Percentiles rank a stretch among this genome's conserved stretches.
Evolutionary conservation across 2,888 invertebrate genomes (phyloP).

Genomic region (Microctonus brassicae): DNA sequence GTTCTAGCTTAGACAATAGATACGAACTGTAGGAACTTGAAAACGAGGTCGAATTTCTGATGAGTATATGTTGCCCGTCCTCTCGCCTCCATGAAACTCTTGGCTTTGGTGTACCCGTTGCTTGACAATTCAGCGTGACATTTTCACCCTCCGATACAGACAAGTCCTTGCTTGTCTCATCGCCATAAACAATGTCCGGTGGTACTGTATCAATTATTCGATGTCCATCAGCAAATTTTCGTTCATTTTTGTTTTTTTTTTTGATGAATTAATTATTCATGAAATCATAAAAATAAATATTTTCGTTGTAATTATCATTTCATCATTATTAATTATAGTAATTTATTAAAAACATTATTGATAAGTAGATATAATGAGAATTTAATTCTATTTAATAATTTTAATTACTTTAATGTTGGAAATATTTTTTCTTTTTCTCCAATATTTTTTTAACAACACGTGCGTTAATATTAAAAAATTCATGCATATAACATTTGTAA

Average conservation of each 20-base stretch:
- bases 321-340: no score
- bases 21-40: constrained; percentile 46
- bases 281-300: background rate
- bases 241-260: background rate
- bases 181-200: constrained; percentile 74
- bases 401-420: no score
- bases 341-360: no score
- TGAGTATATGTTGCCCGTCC: constrained; percentile 73
- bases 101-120: constrained; percentile 74
- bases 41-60: constrained; percentile 57
- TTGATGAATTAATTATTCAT: background rate
- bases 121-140: constrained; percentile 74
- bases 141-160: constrained; percentile 75
- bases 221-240: background rate
- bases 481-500: constrained; percentile 16
- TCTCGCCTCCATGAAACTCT: constrained; percentile 75
- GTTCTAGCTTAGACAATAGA: constrained; percentile 33
- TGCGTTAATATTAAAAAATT: no score
- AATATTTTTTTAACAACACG: no score
- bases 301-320: background rate
- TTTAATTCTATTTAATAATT: no score
- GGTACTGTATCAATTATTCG: constrained; percentile 71
- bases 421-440: no score
- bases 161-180: constrained; percentile 75
- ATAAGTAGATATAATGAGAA: no score